phyloP scores from a whole-genome alignment of 1,140 invertebrate genomes.

The Panagrolaimus sp. region DNA sequence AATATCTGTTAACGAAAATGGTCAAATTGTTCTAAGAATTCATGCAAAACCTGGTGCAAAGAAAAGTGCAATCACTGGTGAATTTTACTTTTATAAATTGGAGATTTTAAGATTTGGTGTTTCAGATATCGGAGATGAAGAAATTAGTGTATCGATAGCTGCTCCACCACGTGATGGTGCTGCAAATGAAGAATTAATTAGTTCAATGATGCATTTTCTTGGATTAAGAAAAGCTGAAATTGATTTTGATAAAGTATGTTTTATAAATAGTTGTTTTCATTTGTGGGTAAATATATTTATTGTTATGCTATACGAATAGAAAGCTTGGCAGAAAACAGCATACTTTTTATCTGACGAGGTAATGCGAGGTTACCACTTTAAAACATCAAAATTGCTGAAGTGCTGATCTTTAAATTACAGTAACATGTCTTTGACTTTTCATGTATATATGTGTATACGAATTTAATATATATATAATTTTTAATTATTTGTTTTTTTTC shows the following conservation, averaged over 20 bases:
- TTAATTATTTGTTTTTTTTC: not conserved
- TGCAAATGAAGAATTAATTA: conserved; percentile 32
- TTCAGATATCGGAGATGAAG: conserved; percentile 29
- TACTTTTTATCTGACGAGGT: too few species aligned
- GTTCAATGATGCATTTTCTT: conserved; percentile 21
- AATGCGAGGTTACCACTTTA: too few species aligned
- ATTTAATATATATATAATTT: too few species aligned
- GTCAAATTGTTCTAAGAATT: conserved; percentile 29
- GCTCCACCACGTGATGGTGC: conserved; percentile 32
- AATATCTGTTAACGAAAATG: conserved; percentile 12
- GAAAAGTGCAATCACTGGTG: conserved; percentile 31
- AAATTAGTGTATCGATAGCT: conserved; percentile 34
- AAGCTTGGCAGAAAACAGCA: too few species aligned
- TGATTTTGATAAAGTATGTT: conserved; percentile 35
- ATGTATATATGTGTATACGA: too few species aligned
- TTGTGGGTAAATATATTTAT: too few species aligned
- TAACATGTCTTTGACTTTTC: too few species aligned
- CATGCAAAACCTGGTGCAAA: conserved; percentile 38
- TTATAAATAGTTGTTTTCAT: too few species aligned
- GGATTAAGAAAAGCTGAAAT: conserved; percentile 32
- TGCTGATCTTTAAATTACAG: too few species aligned
- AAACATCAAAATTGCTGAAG: too few species aligned
- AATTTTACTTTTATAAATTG: not conserved
- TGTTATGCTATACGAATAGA: too few species aligned
- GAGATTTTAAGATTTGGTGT: not conserved